phyloP scores from a whole-genome alignment of 2,888 invertebrate species.

The Drosophila tanythrix region DNA sequence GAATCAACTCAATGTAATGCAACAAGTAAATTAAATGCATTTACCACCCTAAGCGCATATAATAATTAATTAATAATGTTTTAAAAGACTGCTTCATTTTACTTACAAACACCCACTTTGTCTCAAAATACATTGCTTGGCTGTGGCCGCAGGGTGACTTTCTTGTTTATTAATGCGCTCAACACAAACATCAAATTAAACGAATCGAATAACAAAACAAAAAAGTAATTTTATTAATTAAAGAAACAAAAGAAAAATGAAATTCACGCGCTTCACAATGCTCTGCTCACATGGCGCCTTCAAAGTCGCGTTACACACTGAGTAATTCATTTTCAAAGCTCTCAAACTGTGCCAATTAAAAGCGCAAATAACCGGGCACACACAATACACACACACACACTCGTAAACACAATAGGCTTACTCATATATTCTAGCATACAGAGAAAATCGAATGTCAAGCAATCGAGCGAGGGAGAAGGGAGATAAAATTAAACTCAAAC shows the following conservation, averaged over 20 bases:
- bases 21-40: constrained; percentile 36
- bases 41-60: constrained; percentile 5
- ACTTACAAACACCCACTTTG: constrained; percentile 84
- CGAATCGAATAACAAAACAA: constrained; percentile 34
- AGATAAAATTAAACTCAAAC: constrained; percentile 34
- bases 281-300: constrained; percentile 61
- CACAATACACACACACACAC: constrained; percentile 12
- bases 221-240: constrained; percentile 3
- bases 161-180: constrained; percentile 4
- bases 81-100: constrained; percentile 18
- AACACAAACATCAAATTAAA: constrained; percentile 18
- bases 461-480: constrained; percentile 32
- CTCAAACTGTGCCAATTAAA: constrained; percentile 68
- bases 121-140: constrained; percentile 76
- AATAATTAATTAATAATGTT: constrained; percentile 34
- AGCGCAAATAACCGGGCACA: constrained; percentile 48
- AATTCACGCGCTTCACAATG: constrained; percentile 29
- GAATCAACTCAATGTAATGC: constrained; percentile 8
- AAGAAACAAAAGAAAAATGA: constrained; percentile 8
- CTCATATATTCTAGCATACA: constrained; percentile 4
- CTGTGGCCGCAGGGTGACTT: constrained; percentile 4
- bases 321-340: constrained; percentile 45
- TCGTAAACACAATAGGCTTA: neutral
- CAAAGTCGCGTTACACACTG: constrained; percentile 68
- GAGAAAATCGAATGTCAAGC: constrained; percentile 48